Conservation (phyloP, 2,113 vertebrate genomes). For the Syrrhaptes paradoxus region DNA sequence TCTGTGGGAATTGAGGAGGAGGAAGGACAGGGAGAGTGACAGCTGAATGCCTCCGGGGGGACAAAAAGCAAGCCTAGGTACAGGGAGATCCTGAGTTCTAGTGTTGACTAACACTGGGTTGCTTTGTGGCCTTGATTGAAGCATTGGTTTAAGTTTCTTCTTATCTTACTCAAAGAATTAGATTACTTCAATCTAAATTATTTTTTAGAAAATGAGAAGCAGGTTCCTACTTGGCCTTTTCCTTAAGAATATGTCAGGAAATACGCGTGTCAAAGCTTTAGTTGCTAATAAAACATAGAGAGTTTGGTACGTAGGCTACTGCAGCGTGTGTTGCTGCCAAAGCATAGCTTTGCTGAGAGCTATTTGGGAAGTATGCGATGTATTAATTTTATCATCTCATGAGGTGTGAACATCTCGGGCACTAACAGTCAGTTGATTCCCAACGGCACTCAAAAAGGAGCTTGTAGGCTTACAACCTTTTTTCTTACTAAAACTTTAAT, state of each 20-base stretch:
- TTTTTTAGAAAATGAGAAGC: background rate
- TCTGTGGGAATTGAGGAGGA: background rate
- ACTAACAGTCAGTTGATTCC: background rate
- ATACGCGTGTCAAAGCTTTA: rapidly evolving
- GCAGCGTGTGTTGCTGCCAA: background rate
- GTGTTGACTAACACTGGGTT: background rate
- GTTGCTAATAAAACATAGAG: background rate
- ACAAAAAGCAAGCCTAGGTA: background rate
- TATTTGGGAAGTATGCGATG: background rate
- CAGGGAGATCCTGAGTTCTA: background rate
- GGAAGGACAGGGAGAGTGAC: background rate
- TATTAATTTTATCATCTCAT: background rate
- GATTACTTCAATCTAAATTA: background rate
- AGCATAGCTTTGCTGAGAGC: background rate
- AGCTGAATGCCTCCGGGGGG: background rate
- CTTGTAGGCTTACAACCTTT: background rate
- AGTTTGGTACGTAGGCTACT: background rate
- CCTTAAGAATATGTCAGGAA: background rate
- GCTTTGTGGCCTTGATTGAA: background rate
- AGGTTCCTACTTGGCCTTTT: background rate
- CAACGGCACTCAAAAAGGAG: background rate
- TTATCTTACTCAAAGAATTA: background rate
- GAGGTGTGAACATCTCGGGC: background rate
- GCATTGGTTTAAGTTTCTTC: background rate
- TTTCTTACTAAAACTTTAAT: background rate